These are phyloP conservation scores for Tortricodes alternella DNA, from an alignment of 2,888 invertebrate genomes.

Conservation along the genomic window DNA sequence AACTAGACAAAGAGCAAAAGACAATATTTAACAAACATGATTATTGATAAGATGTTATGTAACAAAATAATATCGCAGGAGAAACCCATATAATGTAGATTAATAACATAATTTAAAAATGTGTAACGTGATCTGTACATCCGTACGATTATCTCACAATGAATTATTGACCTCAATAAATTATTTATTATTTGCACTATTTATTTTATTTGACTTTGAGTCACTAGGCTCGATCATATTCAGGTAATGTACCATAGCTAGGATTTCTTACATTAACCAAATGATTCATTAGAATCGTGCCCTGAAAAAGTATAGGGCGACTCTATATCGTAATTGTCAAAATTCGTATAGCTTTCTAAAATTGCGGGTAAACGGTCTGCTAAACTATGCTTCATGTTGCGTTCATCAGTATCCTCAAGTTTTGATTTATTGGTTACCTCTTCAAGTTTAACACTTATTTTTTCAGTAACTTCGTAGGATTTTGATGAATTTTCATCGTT, in stretches of 20 bases:
- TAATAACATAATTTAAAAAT: too few relatives aligned
- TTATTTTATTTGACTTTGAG: too few relatives aligned
- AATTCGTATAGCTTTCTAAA: constrained; percentile 18
- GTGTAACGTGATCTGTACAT: too few relatives aligned
- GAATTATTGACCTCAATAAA: too few relatives aligned
- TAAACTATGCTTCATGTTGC: constrained; percentile 5
- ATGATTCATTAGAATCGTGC: neutral
- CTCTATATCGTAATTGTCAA: constrained; percentile 29
- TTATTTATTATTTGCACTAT: neutral
- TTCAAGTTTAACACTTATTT: neutral
- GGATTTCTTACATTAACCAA: neutral
- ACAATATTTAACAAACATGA: too few relatives aligned
- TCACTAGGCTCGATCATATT: neutral
- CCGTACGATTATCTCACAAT: too few relatives aligned
- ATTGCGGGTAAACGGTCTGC: constrained; percentile 29
- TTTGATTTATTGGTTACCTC: constrained; percentile 3
- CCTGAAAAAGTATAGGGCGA: constrained; percentile 3
- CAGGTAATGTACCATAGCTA: neutral
- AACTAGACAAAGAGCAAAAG: too few relatives aligned
- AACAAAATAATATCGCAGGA: too few relatives aligned
- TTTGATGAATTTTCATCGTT: neutral
- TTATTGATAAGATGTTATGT: too few relatives aligned
- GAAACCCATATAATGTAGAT: too few relatives aligned
- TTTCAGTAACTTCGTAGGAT: constrained; percentile 20
- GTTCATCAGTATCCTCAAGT: constrained; percentile 2